Base-by-base conservation (phyloP, 2,797 vertebrate species). In the Dipus sagitta region DNA sequence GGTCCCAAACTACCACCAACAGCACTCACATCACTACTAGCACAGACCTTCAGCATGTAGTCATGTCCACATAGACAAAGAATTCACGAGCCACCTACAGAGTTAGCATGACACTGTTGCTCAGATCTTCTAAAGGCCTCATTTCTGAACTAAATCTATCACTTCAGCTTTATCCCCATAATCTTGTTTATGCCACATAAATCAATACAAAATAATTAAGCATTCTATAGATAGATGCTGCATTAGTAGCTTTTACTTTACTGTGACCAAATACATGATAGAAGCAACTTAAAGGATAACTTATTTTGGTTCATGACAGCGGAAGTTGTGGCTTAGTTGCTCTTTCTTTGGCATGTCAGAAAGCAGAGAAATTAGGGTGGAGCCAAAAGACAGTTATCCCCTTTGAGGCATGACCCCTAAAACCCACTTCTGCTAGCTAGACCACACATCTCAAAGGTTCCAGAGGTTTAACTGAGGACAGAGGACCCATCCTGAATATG, bases 41-140 rank as follows among this genome's bases (percentile, higher is more conserved):
- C 8, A 32, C 0, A 15, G 34, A 5, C 6, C 58, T 76, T 13
- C 28, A 10, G 6, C 3, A 24, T 26, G 11, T 1, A 70, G 15
- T 42, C 26, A 3, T 52, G 7, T 24, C 26, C 52, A 11, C 47
- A 15, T 6, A 34, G 14, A 54, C 4, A 1, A 2, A 28, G 68
- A 64, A 32, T 30, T 30, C 38, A 28, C 1, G 1, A 30, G 9
- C 3, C 30, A 42, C 17, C 6, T 54, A 24, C 58, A 6, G 23
- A 30, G 32, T 42, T 65, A 78, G 21, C 13, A 32, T 15, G 20
- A 23, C 24, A 10, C 11, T 60, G 15, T 10, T 20, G 6, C n/a
- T 74, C 52, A 38, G 26, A 6, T 77, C 52, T 70, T n/a, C 15
- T 24, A 65, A 70, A 47, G 1, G 8, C 70, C 70, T 72, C 60